Evolutionary conservation across 1,140 invertebrate genomes (phyloP), one percentile per base, ranked within the genome.

Genomic region (Cotesia chilonis): DNA sequence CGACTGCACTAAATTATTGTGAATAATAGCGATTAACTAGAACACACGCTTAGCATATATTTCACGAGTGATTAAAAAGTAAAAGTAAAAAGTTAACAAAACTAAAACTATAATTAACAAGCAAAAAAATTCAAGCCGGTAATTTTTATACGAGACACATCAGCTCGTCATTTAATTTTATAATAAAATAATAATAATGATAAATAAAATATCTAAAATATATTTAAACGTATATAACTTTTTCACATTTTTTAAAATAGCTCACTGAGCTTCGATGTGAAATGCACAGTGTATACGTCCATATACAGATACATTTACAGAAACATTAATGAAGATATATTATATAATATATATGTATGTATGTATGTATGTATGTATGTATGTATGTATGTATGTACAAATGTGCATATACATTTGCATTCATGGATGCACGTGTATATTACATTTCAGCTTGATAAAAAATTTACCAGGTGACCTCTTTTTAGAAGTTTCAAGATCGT

Each of bases 81-180:
- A 17, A 14, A 5, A 52, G 41, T 10, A 66, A 37, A 9, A n/a
- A 4, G 70, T 47, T 76, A 76, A 71, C 72, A 74, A 63, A 64
- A 64, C 71, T 60, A 73, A 79, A 76, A 75, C 59, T 76, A 69
- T 75, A 75, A 76, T 75, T 73, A 74, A 71, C 70, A 74, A 76
- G 69, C 65, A 61, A 68, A 64, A 59, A 74, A 65, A 14, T 61
- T 17, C 54, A 61, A 41, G 41, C 41, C 59, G 10, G 59, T 35
- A 61, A 61, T 61, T 61, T 61, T 61, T 61, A 61, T 12, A 61
- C 35, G 17, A 28, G 35, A 36, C 59, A 61, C 4, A 28, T 3
- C 35, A 9, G 35, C 35, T 61, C 17, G 35, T 61, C n/a, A 35
- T 61, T 61, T 35, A 35, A 3, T 28, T 61, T 61, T 61, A 35